Percentiles rank a stretch among this genome's conserved stretches.
Conservation (phyloP, 2,888 invertebrate genomes). For the Lissocephala sabroskyi region DNA sequence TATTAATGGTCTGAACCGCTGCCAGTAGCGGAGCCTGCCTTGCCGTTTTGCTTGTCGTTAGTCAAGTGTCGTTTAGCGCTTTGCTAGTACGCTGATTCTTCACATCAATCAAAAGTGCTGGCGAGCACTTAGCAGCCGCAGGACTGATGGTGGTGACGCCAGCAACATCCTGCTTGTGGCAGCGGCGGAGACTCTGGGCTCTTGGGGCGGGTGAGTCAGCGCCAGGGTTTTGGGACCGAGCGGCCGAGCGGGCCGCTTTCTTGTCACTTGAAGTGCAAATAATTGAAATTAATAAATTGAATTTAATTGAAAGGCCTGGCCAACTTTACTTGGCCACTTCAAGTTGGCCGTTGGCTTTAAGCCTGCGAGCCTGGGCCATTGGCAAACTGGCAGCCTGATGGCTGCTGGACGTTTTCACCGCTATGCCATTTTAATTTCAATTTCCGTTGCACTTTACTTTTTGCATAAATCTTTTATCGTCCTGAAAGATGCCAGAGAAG, state of each 20-base stretch:
- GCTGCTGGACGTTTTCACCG: neutral
- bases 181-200: no score
- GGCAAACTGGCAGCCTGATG: no score
- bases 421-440: conserved; percentile 38
- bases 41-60: neutral
- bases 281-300: conserved; percentile 62
- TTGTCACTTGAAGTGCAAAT: conserved; percentile 51
- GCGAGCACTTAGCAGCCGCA: conserved; percentile 30
- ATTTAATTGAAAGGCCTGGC: conserved; percentile 53
- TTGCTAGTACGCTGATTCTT: conserved; percentile 10
- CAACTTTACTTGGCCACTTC: conserved; percentile 1
- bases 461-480: conserved; percentile 44
- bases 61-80: conserved; percentile 4
- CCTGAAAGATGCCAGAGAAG: conserved; percentile 29
- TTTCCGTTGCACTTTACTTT: conserved; percentile 42
- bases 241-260: neutral
- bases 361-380: neutral
- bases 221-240: no score
- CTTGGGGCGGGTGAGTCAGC: no score
- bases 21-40: no score
- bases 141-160: conserved; percentile 3
- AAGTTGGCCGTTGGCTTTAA: neutral
- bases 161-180: no score
- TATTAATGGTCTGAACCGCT: no score
- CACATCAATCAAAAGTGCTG: conserved; percentile 38